Evolutionary conservation across 37 sponge, comb jelly and placozoan species (phyloP).

Genomic region (Chondrosia reniformis): DNA sequence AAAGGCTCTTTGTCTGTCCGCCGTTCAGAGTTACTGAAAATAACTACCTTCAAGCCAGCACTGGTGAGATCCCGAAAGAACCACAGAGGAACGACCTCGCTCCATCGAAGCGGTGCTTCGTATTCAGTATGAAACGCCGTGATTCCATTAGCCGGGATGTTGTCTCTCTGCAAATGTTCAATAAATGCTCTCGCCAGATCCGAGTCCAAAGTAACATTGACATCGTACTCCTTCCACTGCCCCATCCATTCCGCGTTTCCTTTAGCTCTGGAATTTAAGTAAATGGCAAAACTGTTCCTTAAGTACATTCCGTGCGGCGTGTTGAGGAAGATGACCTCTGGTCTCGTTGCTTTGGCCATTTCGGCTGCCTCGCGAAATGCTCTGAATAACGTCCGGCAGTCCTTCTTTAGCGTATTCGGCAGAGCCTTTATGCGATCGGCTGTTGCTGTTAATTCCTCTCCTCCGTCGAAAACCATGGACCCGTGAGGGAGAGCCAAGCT

Average conservation of each 20-base stretch:
- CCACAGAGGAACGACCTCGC: constrained; percentile 53
- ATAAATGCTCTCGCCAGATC: constrained; percentile 23
- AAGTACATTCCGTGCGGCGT: constrained; percentile 46
- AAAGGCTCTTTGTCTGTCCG: background rate
- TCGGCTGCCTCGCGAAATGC: constrained; percentile 26
- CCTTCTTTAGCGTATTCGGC: constrained; percentile 10
- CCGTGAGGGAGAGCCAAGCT: constrained; percentile 42
- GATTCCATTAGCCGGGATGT: constrained; percentile 41
- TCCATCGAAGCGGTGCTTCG: constrained; percentile 47
- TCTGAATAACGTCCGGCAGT: constrained; percentile 17
- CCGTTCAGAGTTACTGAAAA: constrained; percentile 27
- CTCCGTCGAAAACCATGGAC: constrained; percentile 40
- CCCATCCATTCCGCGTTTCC: constrained; percentile 48
- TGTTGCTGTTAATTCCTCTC: background rate
- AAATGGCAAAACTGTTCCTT: constrained; percentile 14
- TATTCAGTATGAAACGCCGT: background rate
- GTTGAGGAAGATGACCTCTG: constrained; percentile 43
- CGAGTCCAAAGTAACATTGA: constrained; percentile 20
- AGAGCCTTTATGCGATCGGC: constrained; percentile 9
- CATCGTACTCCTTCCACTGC: constrained; percentile 37
- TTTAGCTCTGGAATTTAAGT: constrained; percentile 38
- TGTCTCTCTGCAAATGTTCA: constrained; percentile 30
- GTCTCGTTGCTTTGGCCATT: constrained; percentile 26
- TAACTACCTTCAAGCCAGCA: constrained; percentile 34
- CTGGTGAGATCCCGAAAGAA: constrained; percentile 27